phyloP scores from a whole-genome alignment of 92 coral and sea anemone genomes.

The Epizoanthus scotinus region DNA sequence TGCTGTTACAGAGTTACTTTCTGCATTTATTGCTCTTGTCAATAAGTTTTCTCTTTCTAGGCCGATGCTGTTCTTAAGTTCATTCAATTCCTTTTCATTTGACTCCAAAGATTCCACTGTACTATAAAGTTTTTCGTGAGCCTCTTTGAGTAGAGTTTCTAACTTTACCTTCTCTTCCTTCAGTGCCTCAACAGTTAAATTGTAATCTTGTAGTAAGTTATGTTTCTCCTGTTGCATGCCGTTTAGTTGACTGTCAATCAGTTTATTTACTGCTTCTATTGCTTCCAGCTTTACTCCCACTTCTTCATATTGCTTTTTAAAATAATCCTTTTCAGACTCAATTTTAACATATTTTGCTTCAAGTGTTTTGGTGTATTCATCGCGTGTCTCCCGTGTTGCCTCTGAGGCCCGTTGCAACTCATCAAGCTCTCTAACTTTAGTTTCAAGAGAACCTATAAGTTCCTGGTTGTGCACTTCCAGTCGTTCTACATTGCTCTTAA shows the following conservation, averaged over 20 bases:
- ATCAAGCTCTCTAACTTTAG: conserved; percentile 46
- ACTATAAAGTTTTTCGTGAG: not conserved
- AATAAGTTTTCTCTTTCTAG: conserved; percentile 33
- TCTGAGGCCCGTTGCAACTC: conserved; percentile 34
- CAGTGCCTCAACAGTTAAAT: conserved; percentile 37
- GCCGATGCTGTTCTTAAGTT: conserved; percentile 22
- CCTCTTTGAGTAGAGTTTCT: conserved; percentile 33
- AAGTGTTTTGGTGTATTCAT: conserved; percentile 24
- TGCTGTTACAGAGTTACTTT: too few species aligned
- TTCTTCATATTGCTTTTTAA: conserved; percentile 6
- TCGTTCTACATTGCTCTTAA: conserved; percentile 6
- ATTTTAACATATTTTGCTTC: conserved; percentile 15
- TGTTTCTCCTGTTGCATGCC: conserved; percentile 27
- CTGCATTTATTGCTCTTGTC: conserved; percentile 28
- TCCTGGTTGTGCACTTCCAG: conserved; percentile 10
- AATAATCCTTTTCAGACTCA: not conserved
- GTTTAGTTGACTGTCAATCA: too few species aligned
- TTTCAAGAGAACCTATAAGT: conserved; percentile 19
- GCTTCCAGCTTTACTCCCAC: conserved; percentile 3
- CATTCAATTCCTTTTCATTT: conserved; percentile 32
- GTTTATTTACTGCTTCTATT: too few species aligned
- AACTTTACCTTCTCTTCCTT: conserved; percentile 27
- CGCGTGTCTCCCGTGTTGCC: conserved; percentile 6
- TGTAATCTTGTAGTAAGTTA: conserved; percentile 5
- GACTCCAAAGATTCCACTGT: conserved; percentile 20